Evolutionary conservation across 2,797 vertebrate genomes (phyloP), one percentile per base, ranked within the genome.

Genomic region (Toxotes lorentzi): DNA sequence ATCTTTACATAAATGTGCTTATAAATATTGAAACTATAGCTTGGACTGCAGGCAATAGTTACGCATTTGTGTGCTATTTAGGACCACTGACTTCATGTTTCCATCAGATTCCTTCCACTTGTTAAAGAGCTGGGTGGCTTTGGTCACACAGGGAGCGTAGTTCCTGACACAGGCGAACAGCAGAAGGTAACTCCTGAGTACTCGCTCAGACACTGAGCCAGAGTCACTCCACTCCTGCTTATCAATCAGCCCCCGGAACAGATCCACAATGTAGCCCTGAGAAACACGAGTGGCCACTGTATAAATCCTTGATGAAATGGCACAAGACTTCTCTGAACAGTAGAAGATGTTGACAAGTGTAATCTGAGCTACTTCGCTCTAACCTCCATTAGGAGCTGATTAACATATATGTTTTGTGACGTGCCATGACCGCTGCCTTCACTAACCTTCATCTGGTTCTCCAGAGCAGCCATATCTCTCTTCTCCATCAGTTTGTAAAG

Each of bases 401-500:
- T 10, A 4, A n/a, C 9, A 34, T 24, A 19, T 2, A 58, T 14
- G 38, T 69, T 61, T 48, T 43, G 43, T 47, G 43, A 14, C 4
- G 0, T 19, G 45, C 21, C 10, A 35, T 14, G 6, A 45, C 32
- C 4, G n/a, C 40, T 11, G 47, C 3, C 17, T 76, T 53, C 19
- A 12, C 85, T 19, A 21, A 96, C 96, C 94, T 96, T 96, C 95
- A 96, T 96, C 88, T 94, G 90, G 78, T 94, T 94, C 89, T 95
- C 97, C 70, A 96, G 93, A n/a, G 84, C 89, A 32, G 70, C 77
- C 95, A 96, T 94, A 61, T 96, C 96, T 81, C 97, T 96, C 86
- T 96, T 97, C 92, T 98, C 97, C 95, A 98, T 95, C 75, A 98
- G 93, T 67, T 97, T 97, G 92, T 97, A 97, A 41, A 98, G 93